phyloP scores from a whole-genome alignment of 2,113 vertebrate species.

The Pan troglodytes region NHGRI_mPanTro3-v2.1_pri NC_072409.2:76692001-76692500 shows the following conservation, averaged over 20 bases:
- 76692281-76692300: neutral
- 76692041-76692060: too few species aligned
- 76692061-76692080: too few species aligned
- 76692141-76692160: too few species aligned
- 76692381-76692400: neutral
- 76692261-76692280: neutral
- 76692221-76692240: neutral
- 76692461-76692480: neutral
- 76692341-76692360: neutral
- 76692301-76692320: neutral
- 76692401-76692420: neutral
- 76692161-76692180: too few species aligned
- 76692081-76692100: too few species aligned
- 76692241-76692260: neutral
- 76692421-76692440: neutral
- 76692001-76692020: too few species aligned
- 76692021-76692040: too few species aligned
- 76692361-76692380: neutral
- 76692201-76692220: neutral
- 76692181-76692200: neutral
- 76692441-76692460: neutral
- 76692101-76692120: too few species aligned
- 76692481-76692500: neutral
- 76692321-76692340: neutral
- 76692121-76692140: too few species aligned